Base-by-base conservation (phyloP, 1,140 invertebrate genomes). In the Telenomus remus region DNA sequence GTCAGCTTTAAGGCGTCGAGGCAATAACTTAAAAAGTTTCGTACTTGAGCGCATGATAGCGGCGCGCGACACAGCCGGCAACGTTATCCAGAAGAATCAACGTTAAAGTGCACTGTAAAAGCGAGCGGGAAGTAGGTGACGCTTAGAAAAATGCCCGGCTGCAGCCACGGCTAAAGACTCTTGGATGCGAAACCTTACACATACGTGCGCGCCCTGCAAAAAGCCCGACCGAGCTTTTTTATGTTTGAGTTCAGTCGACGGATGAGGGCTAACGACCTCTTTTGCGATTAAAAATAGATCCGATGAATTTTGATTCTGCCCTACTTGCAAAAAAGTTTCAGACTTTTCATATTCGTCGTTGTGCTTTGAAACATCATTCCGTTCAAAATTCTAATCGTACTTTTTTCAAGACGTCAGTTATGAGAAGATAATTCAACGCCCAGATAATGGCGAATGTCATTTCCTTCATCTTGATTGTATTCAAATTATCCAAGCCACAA, bases 121-220 rank as follows among this genome's bases (percentile, higher is more conserved):
- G 64, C 64, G 61, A 72, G 57, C 53, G 56, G 33, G 19, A 69
- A 77, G 59, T 72, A 72, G 64, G 75, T 69, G 75, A 68, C 60
- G 65, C 57, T 69, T 63, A 73, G 57, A 78, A 65, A 70, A 65
- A 73, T 73, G 63, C 59, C 34, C 54, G 43, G n/a, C 53, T 46
- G 54, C 46, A 48, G 47, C 33, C 43, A 43, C 46, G 63, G 16
- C 43, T 65, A 69, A 70, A 69, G 66, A 71, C 43, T 63, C 54
- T 60, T 49, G 63, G 48, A 77, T 68, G 65, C 53, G 65, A 78
- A 73, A 69, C 76, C 70, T 49, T 73, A 66, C 70, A 55, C 54
- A 77, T 73, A 78, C 76, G 69, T 78, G 69, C 69, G 46, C 54
- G 69, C 34, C 76, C 37, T 73, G 65, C 37, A 78, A 78, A 78